Evolutionary conservation across 2,888 invertebrate genomes (phyloP).

Genomic region (Dichetophora obliterata): DNA sequence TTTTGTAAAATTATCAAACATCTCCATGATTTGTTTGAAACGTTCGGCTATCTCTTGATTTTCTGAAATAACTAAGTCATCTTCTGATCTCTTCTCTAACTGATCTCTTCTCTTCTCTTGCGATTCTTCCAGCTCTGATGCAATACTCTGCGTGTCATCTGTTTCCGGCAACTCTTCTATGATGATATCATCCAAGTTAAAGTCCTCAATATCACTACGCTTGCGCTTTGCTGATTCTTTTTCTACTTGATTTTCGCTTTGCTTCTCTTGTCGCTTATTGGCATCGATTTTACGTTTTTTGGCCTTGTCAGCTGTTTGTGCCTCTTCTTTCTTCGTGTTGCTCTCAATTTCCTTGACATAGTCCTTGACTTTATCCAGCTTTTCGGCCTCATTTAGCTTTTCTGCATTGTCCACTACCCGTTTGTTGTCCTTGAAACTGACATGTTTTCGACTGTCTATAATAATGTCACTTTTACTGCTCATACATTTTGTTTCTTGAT

Average conservation of each 20-base stretch:
- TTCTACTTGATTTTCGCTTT: background rate
- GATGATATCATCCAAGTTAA: background rate
- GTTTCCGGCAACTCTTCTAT: background rate
- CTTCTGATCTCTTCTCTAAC: background rate
- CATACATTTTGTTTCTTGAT: background rate
- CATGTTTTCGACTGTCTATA: background rate
- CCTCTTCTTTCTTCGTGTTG: background rate
- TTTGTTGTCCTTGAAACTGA: background rate
- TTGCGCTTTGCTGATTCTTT: conserved; percentile 5
- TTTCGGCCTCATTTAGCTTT: conserved; percentile 8
- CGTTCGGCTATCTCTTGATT: conserved; percentile 49
- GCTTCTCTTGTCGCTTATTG: background rate
- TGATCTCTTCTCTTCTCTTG: background rate
- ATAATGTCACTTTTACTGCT: background rate
- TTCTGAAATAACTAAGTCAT: background rate
- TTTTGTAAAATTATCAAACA: conserved; percentile 56
- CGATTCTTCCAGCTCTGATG: background rate
- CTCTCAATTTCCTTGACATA: conserved; percentile 31
- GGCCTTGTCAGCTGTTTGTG: background rate
- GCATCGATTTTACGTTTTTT: conserved; percentile 29
- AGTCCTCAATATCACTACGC: background rate
- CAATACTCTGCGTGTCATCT: background rate
- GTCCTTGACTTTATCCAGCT: conserved; percentile 22
- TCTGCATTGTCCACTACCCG: background rate
- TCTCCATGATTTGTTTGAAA: conserved; percentile 53